A percentile compares a stretch with the other conserved stretches of the same genome.
These are phyloP conservation scores for Paramacrobiotus metropolitanus DNA, from an alignment of 1,140 invertebrate genomes.

Conservation along the genomic window DNA sequence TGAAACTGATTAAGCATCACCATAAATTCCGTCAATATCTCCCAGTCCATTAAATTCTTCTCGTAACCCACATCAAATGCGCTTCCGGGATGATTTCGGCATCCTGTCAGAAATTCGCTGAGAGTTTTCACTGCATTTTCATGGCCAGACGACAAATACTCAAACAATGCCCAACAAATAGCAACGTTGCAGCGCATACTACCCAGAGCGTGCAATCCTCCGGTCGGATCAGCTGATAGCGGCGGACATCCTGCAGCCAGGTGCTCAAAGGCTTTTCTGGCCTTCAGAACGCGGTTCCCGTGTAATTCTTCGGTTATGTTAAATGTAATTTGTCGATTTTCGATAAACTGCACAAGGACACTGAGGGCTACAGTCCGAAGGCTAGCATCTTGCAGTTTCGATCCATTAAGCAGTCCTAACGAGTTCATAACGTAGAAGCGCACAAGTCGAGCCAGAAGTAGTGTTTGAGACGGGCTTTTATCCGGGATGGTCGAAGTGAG, in stretches of 20 bases:
- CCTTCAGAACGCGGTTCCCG: slow-evolving; percentile 14
- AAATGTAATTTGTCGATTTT: neutral
- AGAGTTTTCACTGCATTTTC: slow-evolving; percentile 14
- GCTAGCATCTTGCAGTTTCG: too few relatives aligned
- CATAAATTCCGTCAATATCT: neutral
- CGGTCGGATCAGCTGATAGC: slow-evolving; percentile 10
- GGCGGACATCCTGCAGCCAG: too few relatives aligned
- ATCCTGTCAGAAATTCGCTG: slow-evolving; percentile 8
- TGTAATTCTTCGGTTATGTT: slow-evolving; percentile 4
- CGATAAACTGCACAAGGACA: neutral
- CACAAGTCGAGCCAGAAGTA: neutral
- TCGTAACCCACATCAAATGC: slow-evolving; percentile 9
- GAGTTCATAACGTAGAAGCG: slow-evolving; percentile 5
- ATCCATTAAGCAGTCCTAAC: too few relatives aligned
- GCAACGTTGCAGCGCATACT: slow-evolving; percentile 10
- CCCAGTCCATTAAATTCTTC: neutral
- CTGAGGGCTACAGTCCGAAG: too few relatives aligned
- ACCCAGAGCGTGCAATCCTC: slow-evolving; percentile 7
- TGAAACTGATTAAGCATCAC: slow-evolving; percentile 12
- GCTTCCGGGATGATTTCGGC: slow-evolving; percentile 10
- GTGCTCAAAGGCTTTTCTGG: slow-evolving; percentile 11
- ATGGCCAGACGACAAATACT: slow-evolving; percentile 17
- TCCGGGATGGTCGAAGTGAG: too few relatives aligned
- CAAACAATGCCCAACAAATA: slow-evolving; percentile 19
- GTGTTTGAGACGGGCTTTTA: slow-evolving; percentile 3